Evolutionary conservation across 2,888 invertebrate species (phyloP).

Genomic region (Drosophila rubida): DNA sequence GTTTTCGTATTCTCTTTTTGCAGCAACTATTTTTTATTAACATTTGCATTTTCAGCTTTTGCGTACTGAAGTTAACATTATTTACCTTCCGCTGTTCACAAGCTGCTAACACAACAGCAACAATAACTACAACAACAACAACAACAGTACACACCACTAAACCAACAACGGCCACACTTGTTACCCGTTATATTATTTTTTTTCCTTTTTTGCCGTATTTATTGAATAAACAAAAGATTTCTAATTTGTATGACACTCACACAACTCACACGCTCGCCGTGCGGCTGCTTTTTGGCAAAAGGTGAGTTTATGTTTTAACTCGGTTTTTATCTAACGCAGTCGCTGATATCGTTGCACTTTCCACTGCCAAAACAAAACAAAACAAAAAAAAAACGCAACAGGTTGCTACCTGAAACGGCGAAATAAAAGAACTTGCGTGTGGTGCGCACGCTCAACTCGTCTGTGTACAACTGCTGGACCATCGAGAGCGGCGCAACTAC

Average conservation of each 20-base stretch:
- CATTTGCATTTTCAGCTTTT: conserved; percentile 48
- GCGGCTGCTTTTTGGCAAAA: conserved; percentile 5
- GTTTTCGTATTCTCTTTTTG: conserved; percentile 32
- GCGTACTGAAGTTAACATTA: conserved; percentile 38
- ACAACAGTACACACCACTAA: conserved; percentile 13
- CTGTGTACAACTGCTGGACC: conserved; percentile 51
- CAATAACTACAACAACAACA: conserved; percentile 9
- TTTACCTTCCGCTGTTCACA: conserved; percentile 55
- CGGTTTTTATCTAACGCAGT: conserved; percentile 46
- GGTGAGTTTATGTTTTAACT: conserved; percentile 41
- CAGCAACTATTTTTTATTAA: conserved; percentile 26
- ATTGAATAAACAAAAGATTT: conserved; percentile 57
- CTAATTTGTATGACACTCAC: conserved; percentile 48
- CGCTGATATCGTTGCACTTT: conserved; percentile 55
- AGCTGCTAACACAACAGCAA: conserved; percentile 32
- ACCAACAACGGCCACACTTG: conserved; percentile 37
- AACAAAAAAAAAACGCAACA: conserved; percentile 51
- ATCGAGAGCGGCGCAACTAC: not conserved
- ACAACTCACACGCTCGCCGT: conserved; percentile 44
- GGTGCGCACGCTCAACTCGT: conserved; percentile 48
- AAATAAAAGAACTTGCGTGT: conserved; percentile 9
- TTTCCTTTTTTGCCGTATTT: conserved; percentile 38
- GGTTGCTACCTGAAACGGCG: conserved; percentile 36
- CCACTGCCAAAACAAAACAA: conserved; percentile 48
- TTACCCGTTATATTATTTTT: conserved; percentile 42